Evolutionary conservation across 2,888 invertebrate species (phyloP).

Genomic region (Temnothorax rugatulus): DNA sequence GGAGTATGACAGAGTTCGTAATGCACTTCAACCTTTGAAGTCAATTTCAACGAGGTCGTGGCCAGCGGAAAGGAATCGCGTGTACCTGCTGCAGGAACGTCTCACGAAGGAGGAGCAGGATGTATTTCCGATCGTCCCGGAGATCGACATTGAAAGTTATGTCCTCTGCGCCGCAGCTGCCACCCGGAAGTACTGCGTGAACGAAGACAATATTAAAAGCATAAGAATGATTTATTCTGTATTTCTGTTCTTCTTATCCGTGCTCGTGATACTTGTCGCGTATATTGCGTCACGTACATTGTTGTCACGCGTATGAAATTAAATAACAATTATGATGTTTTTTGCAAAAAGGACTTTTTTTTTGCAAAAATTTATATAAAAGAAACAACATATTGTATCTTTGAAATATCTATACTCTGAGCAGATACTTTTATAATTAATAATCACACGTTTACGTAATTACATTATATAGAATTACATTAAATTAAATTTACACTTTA

Average conservation of each 20-base stretch:
- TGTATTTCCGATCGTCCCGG: constrained; percentile 76
- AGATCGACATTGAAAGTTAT: constrained; percentile 81
- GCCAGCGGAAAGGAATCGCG: constrained; percentile 78
- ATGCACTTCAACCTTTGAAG: constrained; percentile 78
- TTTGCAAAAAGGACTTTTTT: not conserved
- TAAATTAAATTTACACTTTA: not conserved
- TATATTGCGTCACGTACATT: constrained; percentile 27
- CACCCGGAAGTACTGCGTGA: constrained; percentile 78
- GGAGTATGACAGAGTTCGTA: constrained; percentile 78
- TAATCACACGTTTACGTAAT: not conserved
- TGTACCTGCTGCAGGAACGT: constrained; percentile 72
- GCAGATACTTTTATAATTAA: not conserved
- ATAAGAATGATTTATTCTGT: constrained; percentile 73
- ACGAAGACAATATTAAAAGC: constrained; percentile 72
- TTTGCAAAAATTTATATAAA: constrained; percentile 4
- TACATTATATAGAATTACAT: not conserved
- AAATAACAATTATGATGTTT: not conserved
- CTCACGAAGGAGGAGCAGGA: constrained; percentile 77
- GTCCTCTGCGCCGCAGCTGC: constrained; percentile 80
- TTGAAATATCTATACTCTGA: not conserved
- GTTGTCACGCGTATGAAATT: not conserved
- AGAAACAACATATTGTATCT: not conserved
- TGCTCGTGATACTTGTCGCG: constrained; percentile 26
- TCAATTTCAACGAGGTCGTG: constrained; percentile 76
- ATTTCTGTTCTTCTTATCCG: constrained; percentile 57